A percentile compares a stretch with the other conserved stretches of the same genome.
Evolutionary conservation across 2,113 vertebrate genomes (phyloP).

Genomic region (Brachirus orientalis): DNA sequence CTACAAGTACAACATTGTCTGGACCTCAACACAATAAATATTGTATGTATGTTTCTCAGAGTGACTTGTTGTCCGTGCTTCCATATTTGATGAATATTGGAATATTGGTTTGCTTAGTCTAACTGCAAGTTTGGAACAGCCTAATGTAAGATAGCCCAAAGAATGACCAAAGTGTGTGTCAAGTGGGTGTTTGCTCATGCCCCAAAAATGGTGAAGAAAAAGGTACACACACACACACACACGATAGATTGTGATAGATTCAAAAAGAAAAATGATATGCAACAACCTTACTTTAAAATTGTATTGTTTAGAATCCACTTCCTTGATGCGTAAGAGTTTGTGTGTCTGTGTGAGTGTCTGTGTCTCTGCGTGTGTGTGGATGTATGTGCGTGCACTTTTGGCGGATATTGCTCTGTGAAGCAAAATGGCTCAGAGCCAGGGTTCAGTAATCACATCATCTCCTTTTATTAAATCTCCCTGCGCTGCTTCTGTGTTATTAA

Average conservation of each 20-base stretch:
- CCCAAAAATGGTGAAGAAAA: constrained; percentile 26
- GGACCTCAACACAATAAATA: constrained; percentile 57
- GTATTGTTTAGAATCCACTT: constrained; percentile 75
- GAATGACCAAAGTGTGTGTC: constrained; percentile 32
- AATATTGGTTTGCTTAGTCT: constrained; percentile 30
- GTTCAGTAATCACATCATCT: constrained; percentile 94
- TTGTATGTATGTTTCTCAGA: constrained; percentile 69
- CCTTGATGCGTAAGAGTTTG: constrained; percentile 48
- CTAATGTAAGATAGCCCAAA: constrained; percentile 3
- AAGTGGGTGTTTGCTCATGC: constrained; percentile 9
- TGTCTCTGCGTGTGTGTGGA: background rate
- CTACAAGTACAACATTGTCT: constrained; percentile 66
- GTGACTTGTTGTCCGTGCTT: constrained; percentile 46
- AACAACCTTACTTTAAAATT: constrained; percentile 74
- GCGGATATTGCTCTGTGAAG: constrained; percentile 89
- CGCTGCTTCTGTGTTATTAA: constrained; percentile 95
- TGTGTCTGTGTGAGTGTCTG: too few relatives aligned
- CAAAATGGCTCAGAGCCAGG: constrained; percentile 89
- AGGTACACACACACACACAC: constrained; percentile 30
- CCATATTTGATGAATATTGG: constrained; percentile 63
- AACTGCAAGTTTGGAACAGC: constrained; percentile 12
- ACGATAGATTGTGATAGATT: constrained; percentile 48
- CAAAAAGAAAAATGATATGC: constrained; percentile 70
- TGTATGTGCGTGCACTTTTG: constrained; percentile 48
- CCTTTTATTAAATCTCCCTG: constrained; percentile 94